A percentile compares a stretch with the other conserved stretches of the same genome.
These are phyloP conservation scores for Paraescarpia echinospica DNA, from an alignment of 1,140 invertebrate species.

Conservation along the genomic window DNA sequence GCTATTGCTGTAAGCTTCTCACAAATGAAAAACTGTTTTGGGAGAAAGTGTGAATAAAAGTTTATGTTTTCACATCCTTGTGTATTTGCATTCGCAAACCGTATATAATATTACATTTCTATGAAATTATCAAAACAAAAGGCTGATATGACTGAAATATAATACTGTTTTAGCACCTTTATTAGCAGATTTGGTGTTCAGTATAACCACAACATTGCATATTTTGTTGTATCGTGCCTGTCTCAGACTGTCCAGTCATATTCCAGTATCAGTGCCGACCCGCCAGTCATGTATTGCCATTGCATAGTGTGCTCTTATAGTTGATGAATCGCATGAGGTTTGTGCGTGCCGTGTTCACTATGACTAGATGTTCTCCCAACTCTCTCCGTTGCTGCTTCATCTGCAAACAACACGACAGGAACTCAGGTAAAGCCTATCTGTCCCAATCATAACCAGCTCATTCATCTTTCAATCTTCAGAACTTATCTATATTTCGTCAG, in stretches of 20 bases:
- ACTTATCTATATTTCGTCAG: too few relatives aligned
- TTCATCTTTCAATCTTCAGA: too few relatives aligned
- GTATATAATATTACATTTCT: neutral
- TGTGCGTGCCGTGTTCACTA: constrained; percentile 69
- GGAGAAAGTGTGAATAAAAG: neutral
- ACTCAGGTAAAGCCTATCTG: constrained; percentile 65
- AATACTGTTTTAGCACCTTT: neutral
- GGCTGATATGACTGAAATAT: neutral
- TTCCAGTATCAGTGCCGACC: neutral
- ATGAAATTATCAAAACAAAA: neutral
- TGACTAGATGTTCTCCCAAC: constrained; percentile 67
- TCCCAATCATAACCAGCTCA: too few relatives aligned
- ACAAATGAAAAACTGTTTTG: too few relatives aligned
- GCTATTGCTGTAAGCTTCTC: too few relatives aligned
- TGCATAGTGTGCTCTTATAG: constrained; percentile 61
- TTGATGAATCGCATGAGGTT: constrained; percentile 74
- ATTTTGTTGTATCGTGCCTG: neutral
- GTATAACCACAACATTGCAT: neutral
- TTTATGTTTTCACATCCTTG: neutral
- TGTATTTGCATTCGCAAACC: neutral
- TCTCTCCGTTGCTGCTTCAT: constrained; percentile 65
- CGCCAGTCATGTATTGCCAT: neutral
- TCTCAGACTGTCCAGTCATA: neutral
- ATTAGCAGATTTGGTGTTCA: neutral
- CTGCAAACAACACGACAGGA: constrained; percentile 32